Base-by-base conservation (phyloP, 2,888 invertebrate genomes). In the Tinea trinotella region DNA sequence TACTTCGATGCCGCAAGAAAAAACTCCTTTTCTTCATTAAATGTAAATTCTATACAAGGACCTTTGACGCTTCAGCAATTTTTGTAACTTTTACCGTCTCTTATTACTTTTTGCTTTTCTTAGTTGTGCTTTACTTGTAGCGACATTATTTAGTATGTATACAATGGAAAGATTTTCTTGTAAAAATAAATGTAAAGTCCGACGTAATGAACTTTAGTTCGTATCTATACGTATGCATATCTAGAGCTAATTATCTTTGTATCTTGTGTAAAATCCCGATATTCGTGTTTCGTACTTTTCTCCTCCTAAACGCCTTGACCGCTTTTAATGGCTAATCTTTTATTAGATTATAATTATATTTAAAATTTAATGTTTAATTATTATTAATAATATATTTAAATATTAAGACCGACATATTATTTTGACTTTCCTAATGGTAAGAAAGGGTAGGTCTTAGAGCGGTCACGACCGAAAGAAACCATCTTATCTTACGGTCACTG, bases 31-130 rank as follows among this genome's bases (percentile, higher is more conserved):
- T 61, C 62, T 67, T 70, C 71, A 70, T 72, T 71, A 68, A 70
- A 71, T 71, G 68, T 66, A 69, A 70, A 70, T 71, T 68, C 63
- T 64, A 64, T 63, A 66, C 64, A 53, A 40, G 30, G 20, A 36
- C 53, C 53, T 19, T 36, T 40, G 40, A 40, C 53, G 53, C 13
- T 22, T 50, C 50, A 20, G 50, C 24, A 24, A 24, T 50, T 50
- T 50, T 50, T 13, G 50, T n/a, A 50, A 50, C 24, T 50, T 50
- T 24, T 15, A 50, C 50, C 12, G 22, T 22, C 24, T 24, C 24
- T 24, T 50, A 24, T 50, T 50, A 46, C 46, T 46, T 46, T 46
- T 36, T 46, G 24, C 18, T 50, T 50, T 50, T 50, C 24, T 50
- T 46, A 5, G 24, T 24, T 9, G 9, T 24, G 24, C 24, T 9